These are phyloP conservation scores for Trichogramma pretiosum DNA, from an alignment of 1,140 invertebrate genomes.

Conservation along the genomic window DNA sequence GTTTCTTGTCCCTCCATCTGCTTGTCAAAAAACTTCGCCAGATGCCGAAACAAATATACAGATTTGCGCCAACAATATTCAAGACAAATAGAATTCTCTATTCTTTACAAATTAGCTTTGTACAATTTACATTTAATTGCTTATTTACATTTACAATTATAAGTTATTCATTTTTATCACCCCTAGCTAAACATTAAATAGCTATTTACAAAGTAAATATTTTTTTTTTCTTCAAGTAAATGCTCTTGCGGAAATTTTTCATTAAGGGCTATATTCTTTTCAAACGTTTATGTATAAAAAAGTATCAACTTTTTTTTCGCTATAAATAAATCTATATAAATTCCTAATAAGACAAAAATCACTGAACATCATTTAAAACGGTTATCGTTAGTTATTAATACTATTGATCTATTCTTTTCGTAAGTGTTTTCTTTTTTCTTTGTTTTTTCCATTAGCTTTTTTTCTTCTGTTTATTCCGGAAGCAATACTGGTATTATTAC, in stretches of 20 bases:
- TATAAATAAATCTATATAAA: conserved; percentile 11
- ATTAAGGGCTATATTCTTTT: conserved; percentile 7
- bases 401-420: conserved; percentile 1
- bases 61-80: conserved; percentile 11
- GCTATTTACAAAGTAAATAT: conserved; percentile 19
- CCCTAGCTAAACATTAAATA: conserved; percentile 18
- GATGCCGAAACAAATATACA: conserved; percentile 18
- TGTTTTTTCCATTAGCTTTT: conserved; percentile 1
- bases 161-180: conserved; percentile 6
- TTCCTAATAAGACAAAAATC: background rate
- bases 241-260: conserved; percentile 15
- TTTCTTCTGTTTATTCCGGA: no score
- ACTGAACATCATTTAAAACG: conserved; percentile 1
- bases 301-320: conserved; percentile 2
- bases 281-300: conserved; percentile 8
- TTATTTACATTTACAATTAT: conserved; percentile 19
- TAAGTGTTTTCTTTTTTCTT: conserved; percentile 1
- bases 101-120: conserved; percentile 17
- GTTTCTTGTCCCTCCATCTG: no score
- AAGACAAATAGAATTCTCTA: conserved; percentile 12
- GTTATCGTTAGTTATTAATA: conserved; percentile 4
- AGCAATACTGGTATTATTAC: conserved; percentile 16
- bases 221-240: conserved; percentile 13
- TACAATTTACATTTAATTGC: conserved; percentile 19
- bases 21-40: no score